phyloP scores from a whole-genome alignment of 2,888 invertebrate genomes.

The Crioceris asparagi region DNA sequence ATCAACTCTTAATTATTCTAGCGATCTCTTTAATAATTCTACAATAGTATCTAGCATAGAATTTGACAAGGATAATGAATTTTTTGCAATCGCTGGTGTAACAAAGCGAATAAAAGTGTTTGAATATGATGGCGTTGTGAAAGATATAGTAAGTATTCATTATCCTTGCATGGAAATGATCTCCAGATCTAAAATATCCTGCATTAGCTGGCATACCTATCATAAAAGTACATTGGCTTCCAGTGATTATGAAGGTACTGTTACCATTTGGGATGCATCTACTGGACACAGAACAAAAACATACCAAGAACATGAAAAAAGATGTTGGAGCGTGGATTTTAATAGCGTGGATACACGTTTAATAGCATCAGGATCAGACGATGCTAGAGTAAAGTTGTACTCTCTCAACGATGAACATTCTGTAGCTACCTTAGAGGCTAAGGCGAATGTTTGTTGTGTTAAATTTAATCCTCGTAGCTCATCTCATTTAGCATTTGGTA shows the following conservation, averaged over 20 bases:
- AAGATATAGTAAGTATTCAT: conserved; percentile 81
- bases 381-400: conserved; percentile 88
- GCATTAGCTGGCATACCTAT: conserved; percentile 89
- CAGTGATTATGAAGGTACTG: conserved; percentile 90
- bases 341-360: conserved; percentile 82
- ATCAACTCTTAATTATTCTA: conserved; percentile 82
- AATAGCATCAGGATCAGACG: conserved; percentile 87
- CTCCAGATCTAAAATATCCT: conserved; percentile 87
- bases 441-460: conserved; percentile 93
- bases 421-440: conserved; percentile 80
- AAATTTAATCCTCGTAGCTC: conserved; percentile 79
- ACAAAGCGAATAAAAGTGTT: conserved; percentile 90
- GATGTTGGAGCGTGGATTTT: conserved; percentile 95
- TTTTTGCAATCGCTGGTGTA: conserved; percentile 91
- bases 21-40: conserved; percentile 77
- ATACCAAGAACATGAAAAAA: conserved; percentile 84
- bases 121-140: conserved; percentile 76
- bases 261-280: conserved; percentile 84
- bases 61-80: conserved; percentile 92
- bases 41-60: conserved; percentile 87
- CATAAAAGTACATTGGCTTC: conserved; percentile 80
- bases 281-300: conserved; percentile 64
- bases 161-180: conserved; percentile 88
- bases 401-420: conserved; percentile 78
- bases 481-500: conserved; percentile 85